These are phyloP conservation scores for Ceratosolen fusciceps DNA, from an alignment of 1,140 invertebrate genomes.

Conservation along the genomic window DNA sequence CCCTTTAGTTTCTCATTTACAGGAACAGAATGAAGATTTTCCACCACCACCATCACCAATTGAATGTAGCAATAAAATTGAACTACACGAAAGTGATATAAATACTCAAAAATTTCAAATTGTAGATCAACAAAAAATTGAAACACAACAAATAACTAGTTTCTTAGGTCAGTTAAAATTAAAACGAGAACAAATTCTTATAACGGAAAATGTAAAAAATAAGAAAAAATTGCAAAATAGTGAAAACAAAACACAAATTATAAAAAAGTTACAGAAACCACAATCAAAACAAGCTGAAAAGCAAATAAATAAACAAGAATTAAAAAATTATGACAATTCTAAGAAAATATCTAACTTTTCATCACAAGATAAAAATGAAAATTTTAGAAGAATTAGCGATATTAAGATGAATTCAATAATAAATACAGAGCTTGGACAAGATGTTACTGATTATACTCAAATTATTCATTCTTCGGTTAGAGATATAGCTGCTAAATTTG, in stretches of 20 bases:
- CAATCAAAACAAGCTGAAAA: slow-evolving; percentile 83
- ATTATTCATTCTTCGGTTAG: slow-evolving; percentile 74
- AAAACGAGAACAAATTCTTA: slow-evolving; percentile 81
- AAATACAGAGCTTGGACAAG: slow-evolving; percentile 54
- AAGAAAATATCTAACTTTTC: slow-evolving; percentile 55
- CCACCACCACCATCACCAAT: slow-evolving; percentile 87
- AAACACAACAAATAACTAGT: slow-evolving; percentile 70
- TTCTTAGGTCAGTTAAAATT: slow-evolving; percentile 82
- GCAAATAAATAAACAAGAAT: slow-evolving; percentile 72
- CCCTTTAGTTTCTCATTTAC: slow-evolving; percentile 79
- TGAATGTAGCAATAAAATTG: slow-evolving; percentile 75
- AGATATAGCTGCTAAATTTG: slow-evolving; percentile 88
- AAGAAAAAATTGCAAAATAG: slow-evolving; percentile 55
- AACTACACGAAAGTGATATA: slow-evolving; percentile 65
- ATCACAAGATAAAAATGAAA: slow-evolving; percentile 48
- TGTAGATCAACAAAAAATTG: slow-evolving; percentile 52
- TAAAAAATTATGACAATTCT: slow-evolving; percentile 59
- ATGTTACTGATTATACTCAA: slow-evolving; percentile 65
- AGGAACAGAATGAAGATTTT: slow-evolving; percentile 90
- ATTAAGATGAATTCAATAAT: slow-evolving; percentile 62
- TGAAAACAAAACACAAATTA: slow-evolving; percentile 69
- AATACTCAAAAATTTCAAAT: slow-evolving; percentile 48
- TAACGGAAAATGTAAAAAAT: slow-evolving; percentile 66
- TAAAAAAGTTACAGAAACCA: slow-evolving; percentile 83
- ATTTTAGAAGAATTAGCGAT: slow-evolving; percentile 64